Evolutionary conservation across 2,888 invertebrate genomes (phyloP).

Genomic region (Lasioglossum lativentre): DNA sequence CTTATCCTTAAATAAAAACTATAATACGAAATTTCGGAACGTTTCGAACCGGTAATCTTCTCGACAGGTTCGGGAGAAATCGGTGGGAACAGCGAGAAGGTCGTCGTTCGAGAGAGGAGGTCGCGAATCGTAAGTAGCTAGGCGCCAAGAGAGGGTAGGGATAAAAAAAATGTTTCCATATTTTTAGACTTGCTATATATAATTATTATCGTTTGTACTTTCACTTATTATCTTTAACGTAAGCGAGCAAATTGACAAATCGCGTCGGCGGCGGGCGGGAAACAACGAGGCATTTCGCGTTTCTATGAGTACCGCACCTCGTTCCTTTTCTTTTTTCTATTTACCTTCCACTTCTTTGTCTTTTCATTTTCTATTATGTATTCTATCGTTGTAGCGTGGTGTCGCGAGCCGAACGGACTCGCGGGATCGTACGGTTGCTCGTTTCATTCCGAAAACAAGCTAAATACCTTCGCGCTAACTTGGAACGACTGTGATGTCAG

Average conservation of each 20-base stretch:
- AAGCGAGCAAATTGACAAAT: slow-evolving; percentile 30
- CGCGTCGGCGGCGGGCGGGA: neutral
- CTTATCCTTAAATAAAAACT: neutral
- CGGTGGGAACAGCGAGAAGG: slow-evolving; percentile 15
- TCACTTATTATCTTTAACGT: slow-evolving; percentile 48
- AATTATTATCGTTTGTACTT: slow-evolving; percentile 59
- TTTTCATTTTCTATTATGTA: slow-evolving; percentile 11
- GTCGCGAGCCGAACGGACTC: neutral
- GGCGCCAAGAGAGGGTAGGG: neutral
- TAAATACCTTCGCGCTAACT: slow-evolving; percentile 29
- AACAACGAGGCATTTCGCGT: slow-evolving; percentile 31
- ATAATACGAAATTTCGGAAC: neutral
- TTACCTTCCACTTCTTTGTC: neutral
- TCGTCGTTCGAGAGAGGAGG: neutral
- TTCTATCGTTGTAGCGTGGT: slow-evolving; percentile 12
- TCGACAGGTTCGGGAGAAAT: slow-evolving; percentile 1
- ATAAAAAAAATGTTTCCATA: slow-evolving; percentile 57
- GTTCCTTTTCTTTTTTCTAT: slow-evolving; percentile 2
- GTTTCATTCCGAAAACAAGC: slow-evolving; percentile 36
- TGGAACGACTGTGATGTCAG: slow-evolving; percentile 55
- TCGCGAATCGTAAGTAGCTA: slow-evolving; percentile 1
- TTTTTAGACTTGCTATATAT: slow-evolving; percentile 65
- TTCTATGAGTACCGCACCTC: neutral
- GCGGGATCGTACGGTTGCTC: neutral
- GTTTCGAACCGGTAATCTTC: slow-evolving; percentile 12